Conservation (phyloP, 2,888 invertebrate species). For the Clepsis dumicolana region DNA sequence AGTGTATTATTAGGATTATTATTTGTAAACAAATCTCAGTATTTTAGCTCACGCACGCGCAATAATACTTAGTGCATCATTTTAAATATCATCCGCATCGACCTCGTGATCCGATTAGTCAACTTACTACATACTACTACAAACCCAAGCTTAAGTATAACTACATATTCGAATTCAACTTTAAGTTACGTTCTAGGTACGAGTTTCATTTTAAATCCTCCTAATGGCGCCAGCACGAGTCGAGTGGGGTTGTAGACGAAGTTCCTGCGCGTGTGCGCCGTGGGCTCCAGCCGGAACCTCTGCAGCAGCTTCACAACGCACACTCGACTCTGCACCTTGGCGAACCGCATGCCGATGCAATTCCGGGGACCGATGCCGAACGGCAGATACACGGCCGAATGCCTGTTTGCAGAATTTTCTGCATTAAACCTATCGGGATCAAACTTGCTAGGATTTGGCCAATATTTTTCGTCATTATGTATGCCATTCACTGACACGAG, state of each 20-base stretch:
- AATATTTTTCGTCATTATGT: constrained; percentile 72
- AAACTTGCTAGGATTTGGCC: constrained; percentile 73
- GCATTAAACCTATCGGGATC: constrained; percentile 76
- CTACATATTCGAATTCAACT: not conserved
- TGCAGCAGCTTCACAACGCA: constrained; percentile 57
- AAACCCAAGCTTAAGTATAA: no score
- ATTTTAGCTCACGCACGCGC: no score
- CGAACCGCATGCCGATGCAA: constrained; percentile 70
- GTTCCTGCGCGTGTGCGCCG: constrained; percentile 48
- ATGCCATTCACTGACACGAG: constrained; percentile 65
- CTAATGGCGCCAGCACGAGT: not conserved
- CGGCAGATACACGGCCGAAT: constrained; percentile 68
- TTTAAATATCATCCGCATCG: no score
- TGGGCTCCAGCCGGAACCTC: constrained; percentile 55
- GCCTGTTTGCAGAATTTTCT: constrained; percentile 58
- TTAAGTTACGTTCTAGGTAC: not conserved
- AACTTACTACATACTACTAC: no score
- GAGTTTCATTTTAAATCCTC: constrained; percentile 16
- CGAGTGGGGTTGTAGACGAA: constrained; percentile 2
- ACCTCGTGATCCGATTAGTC: no score
- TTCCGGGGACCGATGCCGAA: constrained; percentile 75
- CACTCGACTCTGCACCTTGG: constrained; percentile 56
- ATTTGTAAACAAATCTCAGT: no score
- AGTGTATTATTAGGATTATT: no score
- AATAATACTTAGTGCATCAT: no score